Percentiles rank a stretch among this genome's conserved stretches.
phyloP scores from a whole-genome alignment of 2,888 invertebrate species.

The Epinotia nisella region DNA sequence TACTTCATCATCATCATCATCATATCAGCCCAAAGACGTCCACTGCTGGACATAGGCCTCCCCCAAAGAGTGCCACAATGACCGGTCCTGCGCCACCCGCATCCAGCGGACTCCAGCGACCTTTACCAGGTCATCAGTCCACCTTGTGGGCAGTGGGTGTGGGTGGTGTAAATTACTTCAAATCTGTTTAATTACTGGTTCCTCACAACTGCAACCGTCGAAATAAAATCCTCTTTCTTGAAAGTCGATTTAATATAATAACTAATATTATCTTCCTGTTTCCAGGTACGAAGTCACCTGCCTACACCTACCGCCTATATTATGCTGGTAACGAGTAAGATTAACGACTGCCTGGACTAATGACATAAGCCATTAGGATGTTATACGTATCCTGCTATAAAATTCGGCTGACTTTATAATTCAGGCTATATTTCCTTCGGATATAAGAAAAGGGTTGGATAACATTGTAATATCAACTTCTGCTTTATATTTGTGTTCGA shows the following conservation, averaged over 20 bases:
- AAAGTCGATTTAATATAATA: background rate
- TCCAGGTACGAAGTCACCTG: conserved; percentile 28
- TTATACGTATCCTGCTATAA: conserved; percentile 14
- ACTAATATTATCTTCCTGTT: background rate
- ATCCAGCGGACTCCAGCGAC: too few species aligned
- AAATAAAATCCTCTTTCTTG: background rate
- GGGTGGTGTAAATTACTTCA: too few species aligned
- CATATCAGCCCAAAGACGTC: too few species aligned
- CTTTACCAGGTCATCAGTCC: too few species aligned
- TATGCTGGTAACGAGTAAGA: conserved; percentile 20
- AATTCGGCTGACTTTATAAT: conserved; percentile 3
- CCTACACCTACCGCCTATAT: conserved; percentile 6
- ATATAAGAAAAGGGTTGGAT: background rate
- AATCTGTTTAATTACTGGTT: too few species aligned
- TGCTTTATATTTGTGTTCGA: too few species aligned
- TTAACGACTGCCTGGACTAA: conserved; percentile 25
- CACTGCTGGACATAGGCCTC: too few species aligned
- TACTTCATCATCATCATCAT: too few species aligned
- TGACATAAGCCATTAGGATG: conserved; percentile 27
- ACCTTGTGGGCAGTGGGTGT: too few species aligned
- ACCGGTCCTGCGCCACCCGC: too few species aligned
- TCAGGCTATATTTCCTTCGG: background rate
- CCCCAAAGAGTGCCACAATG: too few species aligned
- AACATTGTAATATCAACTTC: background rate
- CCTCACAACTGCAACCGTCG: too few species aligned